Percentiles rank a stretch among this genome's conserved stretches.
Conservation (phyloP, 2,113 vertebrate genomes). For the Oreocharis arfaki region DNA sequence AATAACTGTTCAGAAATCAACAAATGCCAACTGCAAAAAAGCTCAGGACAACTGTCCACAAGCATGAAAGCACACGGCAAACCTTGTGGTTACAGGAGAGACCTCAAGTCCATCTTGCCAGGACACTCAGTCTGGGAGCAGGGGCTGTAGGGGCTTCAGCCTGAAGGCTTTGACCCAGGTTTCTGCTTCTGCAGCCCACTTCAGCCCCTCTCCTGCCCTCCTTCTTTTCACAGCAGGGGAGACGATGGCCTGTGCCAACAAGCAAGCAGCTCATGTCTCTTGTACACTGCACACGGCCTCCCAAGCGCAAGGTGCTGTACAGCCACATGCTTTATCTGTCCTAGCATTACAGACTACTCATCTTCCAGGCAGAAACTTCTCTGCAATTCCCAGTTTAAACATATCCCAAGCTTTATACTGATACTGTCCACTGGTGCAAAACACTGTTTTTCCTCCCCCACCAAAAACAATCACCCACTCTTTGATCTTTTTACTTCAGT, state of each 20-base stretch:
- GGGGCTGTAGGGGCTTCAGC: neutral
- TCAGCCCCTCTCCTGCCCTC: neutral
- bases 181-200: rapidly evolving
- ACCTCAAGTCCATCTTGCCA: neutral
- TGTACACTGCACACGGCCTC: neutral
- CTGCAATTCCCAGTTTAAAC: neutral
- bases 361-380: neutral
- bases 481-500: neutral
- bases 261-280: neutral
- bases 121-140: neutral
- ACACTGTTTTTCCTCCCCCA: too few species aligned
- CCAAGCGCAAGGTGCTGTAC: rapidly evolving
- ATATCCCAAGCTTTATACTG: neutral
- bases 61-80: neutral
- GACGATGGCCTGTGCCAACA: rapidly evolving
- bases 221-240: neutral
- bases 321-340: too few species aligned
- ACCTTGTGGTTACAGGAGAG: neutral
- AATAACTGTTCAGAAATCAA: neutral
- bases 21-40: neutral
- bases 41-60: neutral
- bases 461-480: neutral
- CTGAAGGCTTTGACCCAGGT: rapidly evolving
- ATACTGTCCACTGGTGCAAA: neutral
- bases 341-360: neutral